Evolutionary conservation across 2,888 invertebrate genomes (phyloP).

Genomic region (Ceramica pisi): DNA sequence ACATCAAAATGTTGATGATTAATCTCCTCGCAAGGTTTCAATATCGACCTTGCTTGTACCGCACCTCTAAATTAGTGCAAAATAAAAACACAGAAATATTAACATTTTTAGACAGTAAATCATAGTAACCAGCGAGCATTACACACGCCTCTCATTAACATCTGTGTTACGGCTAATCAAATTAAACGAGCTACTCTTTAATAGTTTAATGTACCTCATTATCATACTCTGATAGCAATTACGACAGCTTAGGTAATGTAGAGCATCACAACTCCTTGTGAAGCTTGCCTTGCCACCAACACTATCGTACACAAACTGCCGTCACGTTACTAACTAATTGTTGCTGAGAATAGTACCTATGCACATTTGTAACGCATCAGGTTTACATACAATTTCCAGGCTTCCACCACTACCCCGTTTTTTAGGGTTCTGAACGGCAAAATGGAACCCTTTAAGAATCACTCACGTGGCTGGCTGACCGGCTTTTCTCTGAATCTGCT

Average conservation of each 20-base stretch:
- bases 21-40: background rate
- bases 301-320: no score
- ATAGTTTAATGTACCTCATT: background rate
- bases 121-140: constrained; percentile 17
- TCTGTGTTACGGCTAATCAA: constrained; percentile 1
- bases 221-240: background rate
- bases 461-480: no score
- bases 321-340: no score
- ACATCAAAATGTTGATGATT: background rate
- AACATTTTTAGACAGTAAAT: constrained; percentile 36
- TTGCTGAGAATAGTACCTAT: no score
- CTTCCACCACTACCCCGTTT: no score
- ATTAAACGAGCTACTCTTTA: background rate
- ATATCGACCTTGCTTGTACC: constrained; percentile 8
- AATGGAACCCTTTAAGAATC: no score
- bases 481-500: no score
- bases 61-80: background rate
- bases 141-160: constrained; percentile 15
- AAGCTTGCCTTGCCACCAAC: no score
- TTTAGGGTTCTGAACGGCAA: no score
- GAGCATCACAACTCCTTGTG: background rate
- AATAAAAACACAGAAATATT: constrained; percentile 25
- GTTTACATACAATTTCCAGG: no score
- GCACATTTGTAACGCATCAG: no score
- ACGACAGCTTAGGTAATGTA: background rate